These are phyloP conservation scores for Anolis sagrei DNA, from an alignment of 2,113 vertebrate species.

Conservation along the genomic window DNA sequence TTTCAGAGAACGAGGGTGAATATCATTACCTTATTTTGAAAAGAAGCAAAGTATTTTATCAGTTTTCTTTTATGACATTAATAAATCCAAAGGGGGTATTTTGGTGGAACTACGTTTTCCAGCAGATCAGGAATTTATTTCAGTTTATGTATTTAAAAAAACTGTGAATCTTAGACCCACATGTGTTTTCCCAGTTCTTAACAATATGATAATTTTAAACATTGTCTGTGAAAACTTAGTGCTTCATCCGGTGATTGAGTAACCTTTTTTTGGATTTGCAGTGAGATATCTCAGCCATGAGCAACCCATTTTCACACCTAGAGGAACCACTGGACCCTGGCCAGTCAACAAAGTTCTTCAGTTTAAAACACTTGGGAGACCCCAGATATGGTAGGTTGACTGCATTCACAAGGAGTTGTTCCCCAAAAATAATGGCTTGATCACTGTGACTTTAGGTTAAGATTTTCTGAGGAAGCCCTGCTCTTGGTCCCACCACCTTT, in stretches of 20 bases:
- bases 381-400: conserved; percentile 85
- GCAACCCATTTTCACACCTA: conserved; percentile 84
- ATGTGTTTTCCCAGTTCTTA: not conserved
- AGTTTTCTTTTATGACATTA: not conserved
- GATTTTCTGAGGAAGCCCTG: no score
- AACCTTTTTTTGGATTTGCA: conserved; percentile 50
- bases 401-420: not conserved
- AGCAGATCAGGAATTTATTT: not conserved
- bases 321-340: conserved; percentile 84
- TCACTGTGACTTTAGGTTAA: no score
- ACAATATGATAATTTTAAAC: not conserved
- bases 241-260: not conserved
- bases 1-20: no score
- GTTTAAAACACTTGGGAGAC: conserved; percentile 87
- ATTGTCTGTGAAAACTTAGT: not conserved
- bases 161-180: not conserved
- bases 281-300: conserved; percentile 72
- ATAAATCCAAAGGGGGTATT: no score
- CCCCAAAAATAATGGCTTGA: not conserved
- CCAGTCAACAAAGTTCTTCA: conserved; percentile 87
- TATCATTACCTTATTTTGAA: not conserved
- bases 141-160: not conserved
- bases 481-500: no score
- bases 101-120: not conserved
- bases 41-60: not conserved